Base-by-base conservation (phyloP, 2,888 invertebrate genomes). In the Hedychridium roseum region DNA sequence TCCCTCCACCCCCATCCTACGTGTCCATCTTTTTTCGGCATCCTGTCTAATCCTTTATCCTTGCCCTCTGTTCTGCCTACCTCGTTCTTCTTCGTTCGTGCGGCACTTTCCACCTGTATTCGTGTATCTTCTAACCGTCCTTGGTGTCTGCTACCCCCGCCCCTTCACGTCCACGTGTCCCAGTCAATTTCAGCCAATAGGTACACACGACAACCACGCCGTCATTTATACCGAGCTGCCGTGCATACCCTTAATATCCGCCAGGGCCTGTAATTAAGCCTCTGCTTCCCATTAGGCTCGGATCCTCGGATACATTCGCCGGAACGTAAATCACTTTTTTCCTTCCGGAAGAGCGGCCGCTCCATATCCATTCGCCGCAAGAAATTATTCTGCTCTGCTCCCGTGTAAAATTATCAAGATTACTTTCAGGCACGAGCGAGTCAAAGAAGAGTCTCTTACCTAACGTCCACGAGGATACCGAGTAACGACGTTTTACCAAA, bases 201-300 rank as follows among this genome's bases (percentile, higher is more conserved):
- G 52, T 56, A 62, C 54, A 62, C 64, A 53, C 60, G 64, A 45
- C 60, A 43, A 57, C 64, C 52, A 55, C 56, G 45, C 53, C 64
- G 62, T 7, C 26, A 20, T 64, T 64, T 61, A 64, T 62, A 43
- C 57, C 50, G 50, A 55, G 60, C 64, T 64, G 54, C 60, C 64
- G 66, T 63, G 64, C 64, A 66, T 57, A 63, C 60, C 66, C 64
- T 64, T 64, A 64, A 64, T 64, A 66, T 64, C 64, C 64, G 64
- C 57, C 42, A 31, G 45, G 54, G 54, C 55, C 66, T 55, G 64
- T 64, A 64, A 64, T 64, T 64, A 64, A 64, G 55, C 60, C 50
- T 48, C 60, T 48, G 43, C 52, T 64, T 60, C 52, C 63, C 64
- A 63, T 63, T 64, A 63, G 64, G 61, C 64, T 64, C 60, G 54